Percentiles rank a stretch among this genome's conserved stretches.
Evolutionary conservation across 2,797 vertebrate genomes (phyloP).

Genomic region (Microtus californicus): DNA sequence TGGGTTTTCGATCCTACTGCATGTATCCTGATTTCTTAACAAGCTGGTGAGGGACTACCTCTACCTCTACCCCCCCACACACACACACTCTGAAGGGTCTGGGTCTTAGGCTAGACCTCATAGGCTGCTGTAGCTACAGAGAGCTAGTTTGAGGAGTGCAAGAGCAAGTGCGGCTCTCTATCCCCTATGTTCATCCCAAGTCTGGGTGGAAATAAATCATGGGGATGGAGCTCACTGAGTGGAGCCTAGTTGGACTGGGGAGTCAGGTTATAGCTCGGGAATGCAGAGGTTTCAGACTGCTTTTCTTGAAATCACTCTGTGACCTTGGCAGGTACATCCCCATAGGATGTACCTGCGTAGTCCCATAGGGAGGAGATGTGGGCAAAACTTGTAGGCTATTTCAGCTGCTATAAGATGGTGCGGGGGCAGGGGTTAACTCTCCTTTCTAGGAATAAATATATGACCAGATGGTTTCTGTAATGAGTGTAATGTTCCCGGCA

Average conservation of each 20-base stretch:
- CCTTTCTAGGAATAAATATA: conserved; percentile 18
- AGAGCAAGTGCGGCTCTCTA: background rate
- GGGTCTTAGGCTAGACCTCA: background rate
- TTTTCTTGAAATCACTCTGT: background rate
- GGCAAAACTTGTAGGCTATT: background rate
- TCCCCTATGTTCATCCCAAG: background rate
- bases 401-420: background rate
- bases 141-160: background rate
- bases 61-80: background rate
- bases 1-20: no score
- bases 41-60: background rate
- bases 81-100: background rate
- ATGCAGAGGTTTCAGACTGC: background rate
- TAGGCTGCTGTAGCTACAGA: background rate
- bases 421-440: background rate
- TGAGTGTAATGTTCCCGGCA: background rate
- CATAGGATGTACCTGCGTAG: background rate
- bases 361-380: background rate
- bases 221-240: background rate
- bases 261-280: background rate
- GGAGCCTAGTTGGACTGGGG: background rate
- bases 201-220: background rate
- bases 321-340: background rate
- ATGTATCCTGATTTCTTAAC: background rate
- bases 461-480: conserved; percentile 17